Conservation (phyloP, 2,797 vertebrate species). For the Steatocranus sp. region DNA sequence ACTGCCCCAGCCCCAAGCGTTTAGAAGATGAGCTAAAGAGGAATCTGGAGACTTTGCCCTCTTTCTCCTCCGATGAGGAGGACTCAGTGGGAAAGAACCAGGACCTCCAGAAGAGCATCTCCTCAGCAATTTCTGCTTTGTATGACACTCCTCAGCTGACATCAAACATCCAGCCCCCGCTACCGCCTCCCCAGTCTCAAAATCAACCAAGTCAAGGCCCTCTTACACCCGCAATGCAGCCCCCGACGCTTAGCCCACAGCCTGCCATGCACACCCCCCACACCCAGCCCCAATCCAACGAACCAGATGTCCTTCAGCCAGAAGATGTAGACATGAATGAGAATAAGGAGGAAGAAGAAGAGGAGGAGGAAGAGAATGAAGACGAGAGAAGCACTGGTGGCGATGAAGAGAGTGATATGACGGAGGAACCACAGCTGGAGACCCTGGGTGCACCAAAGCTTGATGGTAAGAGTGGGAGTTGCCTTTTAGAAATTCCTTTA, state of each 20-base stretch:
- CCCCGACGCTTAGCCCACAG: slow-evolving; percentile 73
- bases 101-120: slow-evolving; percentile 94
- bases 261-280: slow-evolving; percentile 64
- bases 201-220: slow-evolving; percentile 47
- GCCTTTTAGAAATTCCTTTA: neutral
- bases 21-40: slow-evolving; percentile 91
- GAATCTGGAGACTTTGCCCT: slow-evolving; percentile 90
- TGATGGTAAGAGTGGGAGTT: slow-evolving; percentile 58
- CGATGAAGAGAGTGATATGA: slow-evolving; percentile 55
- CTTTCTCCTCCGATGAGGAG: slow-evolving; percentile 91
- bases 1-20: slow-evolving; percentile 88
- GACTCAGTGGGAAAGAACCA: slow-evolving; percentile 93
- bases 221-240: slow-evolving; percentile 67
- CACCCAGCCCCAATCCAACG: slow-evolving; percentile 53
- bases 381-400: slow-evolving; percentile 51
- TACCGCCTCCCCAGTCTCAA: slow-evolving; percentile 54
- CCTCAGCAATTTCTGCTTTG: slow-evolving; percentile 89
- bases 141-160: slow-evolving; percentile 82
- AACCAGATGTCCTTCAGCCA: slow-evolving; percentile 64
- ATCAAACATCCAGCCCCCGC: slow-evolving; percentile 50
- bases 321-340: slow-evolving; percentile 61
- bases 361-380: slow-evolving; percentile 45
- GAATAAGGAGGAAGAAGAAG: slow-evolving; percentile 49
- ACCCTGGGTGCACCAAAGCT: slow-evolving; percentile 60
- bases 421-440: slow-evolving; percentile 68